phyloP scores from a whole-genome alignment of 2,888 invertebrate species.

The Cabera pusaria region DNA sequence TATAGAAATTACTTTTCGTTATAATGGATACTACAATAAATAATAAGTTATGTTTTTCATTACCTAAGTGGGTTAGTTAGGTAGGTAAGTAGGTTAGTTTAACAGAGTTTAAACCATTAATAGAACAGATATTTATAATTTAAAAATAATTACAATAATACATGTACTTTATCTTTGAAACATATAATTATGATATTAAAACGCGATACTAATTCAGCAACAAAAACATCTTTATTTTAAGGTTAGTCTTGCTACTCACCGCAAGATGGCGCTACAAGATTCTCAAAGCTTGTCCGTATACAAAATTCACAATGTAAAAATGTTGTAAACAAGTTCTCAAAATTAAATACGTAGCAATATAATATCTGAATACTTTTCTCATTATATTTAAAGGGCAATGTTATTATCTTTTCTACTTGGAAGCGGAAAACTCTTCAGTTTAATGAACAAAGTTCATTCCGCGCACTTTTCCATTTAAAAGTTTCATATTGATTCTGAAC shows the following conservation, averaged over 20 bases:
- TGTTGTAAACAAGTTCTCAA: slow-evolving; percentile 15
- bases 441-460: slow-evolving; percentile 73
- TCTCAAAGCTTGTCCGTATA: slow-evolving; percentile 1
- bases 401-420: slow-evolving; percentile 51
- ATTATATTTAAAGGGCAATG: slow-evolving; percentile 50
- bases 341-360: slow-evolving; percentile 31
- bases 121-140: too few species aligned
- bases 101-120: too few species aligned
- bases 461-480: slow-evolving; percentile 74
- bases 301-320: slow-evolving; percentile 12
- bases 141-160: too few species aligned
- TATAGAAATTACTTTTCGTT: too few species aligned
- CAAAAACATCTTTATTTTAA: too few species aligned
- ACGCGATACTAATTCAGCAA: too few species aligned
- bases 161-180: too few species aligned
- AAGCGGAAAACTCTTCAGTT: slow-evolving; percentile 59
- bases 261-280: slow-evolving; percentile 61
- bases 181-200: too few species aligned
- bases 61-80: too few species aligned
- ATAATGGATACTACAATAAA: too few species aligned
- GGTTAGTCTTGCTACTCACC: slow-evolving; percentile 59
- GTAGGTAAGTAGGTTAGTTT: too few species aligned
- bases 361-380: slow-evolving; percentile 52
- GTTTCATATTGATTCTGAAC: slow-evolving; percentile 66
- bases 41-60: too few species aligned